Evolutionary conservation across 2,113 vertebrate species (phyloP), one percentile per base, ranked within the genome.

Genomic region (Phasianus colchicus): DNA sequence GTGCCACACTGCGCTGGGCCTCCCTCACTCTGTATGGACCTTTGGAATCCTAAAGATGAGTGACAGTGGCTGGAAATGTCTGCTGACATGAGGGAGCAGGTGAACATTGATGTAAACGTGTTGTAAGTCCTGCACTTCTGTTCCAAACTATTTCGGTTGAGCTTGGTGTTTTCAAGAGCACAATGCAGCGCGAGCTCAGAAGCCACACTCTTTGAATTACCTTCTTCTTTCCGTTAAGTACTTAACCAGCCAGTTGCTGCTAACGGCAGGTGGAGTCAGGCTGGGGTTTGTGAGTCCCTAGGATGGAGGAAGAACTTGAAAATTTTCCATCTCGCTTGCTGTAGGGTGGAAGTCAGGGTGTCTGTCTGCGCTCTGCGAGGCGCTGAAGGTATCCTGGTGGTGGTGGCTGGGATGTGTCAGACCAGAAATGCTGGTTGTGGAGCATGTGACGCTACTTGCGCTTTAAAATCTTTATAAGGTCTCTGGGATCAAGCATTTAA

Each of bases 391-490:
- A 88, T 86, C 78, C 7, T 0, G 6, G 78, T 70, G 55, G 89
- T 8, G 0, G 17, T 75, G 43, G 3, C 71, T 86, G 75, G 55
- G 84, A 88, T 45, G 0, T 5, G 91, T 72, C 75, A 61, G 95
- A 96, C 96, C 65, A 91, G 96, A 95, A 95, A 89, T 89, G 96
- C 91, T 92, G 91, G 95, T 97, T 95, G 83, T 25, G 34, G 92
- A 73, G 64, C 69, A 74, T 69, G 25, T 80, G 90, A 75, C 0
- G 0, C 7, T 0, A 11, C 6, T 17, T 40, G 2, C 55, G 38
- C 18, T 85, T 52, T 82, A n/a, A 55, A 22, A 74, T 58, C 74
- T 71, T 38, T 83, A 61, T 42, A 67, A 61, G 84, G 52, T 67
- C 61, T 71, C 69, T 50, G 47, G 67, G 80, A 45, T 65, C 73